Conservation (phyloP, 2,113 vertebrate genomes). For the Mobula hypostoma region DNA sequence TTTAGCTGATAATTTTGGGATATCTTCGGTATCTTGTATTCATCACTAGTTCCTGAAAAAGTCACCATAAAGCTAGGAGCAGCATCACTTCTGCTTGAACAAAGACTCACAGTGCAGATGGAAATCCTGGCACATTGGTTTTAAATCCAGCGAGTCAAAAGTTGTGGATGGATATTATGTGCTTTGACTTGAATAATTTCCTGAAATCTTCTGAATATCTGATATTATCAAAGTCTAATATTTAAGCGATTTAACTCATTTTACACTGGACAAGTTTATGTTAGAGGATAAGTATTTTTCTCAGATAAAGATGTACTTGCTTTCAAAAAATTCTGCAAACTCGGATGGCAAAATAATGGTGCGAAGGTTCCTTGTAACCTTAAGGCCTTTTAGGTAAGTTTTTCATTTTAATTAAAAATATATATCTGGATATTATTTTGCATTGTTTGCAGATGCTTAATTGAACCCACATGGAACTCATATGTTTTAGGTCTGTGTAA, state of each 20-base stretch:
- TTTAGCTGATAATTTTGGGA: conserved; percentile 25
- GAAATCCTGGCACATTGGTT: conserved; percentile 25
- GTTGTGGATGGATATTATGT: conserved; percentile 21
- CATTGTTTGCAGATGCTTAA: neutral
- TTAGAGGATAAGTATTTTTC: conserved; percentile 24
- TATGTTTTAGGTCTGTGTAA: neutral
- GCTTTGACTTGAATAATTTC: neutral
- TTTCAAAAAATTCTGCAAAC: conserved; percentile 45
- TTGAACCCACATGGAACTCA: neutral
- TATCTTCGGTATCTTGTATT: conserved; percentile 25
- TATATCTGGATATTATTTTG: neutral
- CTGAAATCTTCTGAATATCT: neutral
- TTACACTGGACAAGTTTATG: neutral
- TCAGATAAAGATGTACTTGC: conserved; percentile 25
- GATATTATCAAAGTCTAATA: neutral
- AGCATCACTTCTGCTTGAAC: conserved; percentile 9
- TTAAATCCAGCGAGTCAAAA: conserved; percentile 33
- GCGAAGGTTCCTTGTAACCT: conserved; percentile 90
- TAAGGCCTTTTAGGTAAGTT: conserved; percentile 95
- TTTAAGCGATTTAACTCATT: neutral
- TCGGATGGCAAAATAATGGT: conserved; percentile 83
- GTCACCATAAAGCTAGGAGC: conserved; percentile 16
- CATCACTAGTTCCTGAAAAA: conserved; percentile 27
- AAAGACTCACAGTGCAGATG: conserved; percentile 9
- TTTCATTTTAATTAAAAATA: conserved; percentile 25